Evolutionary conservation across 2,888 invertebrate genomes (phyloP).

Genomic region (Campaea margaritaria): DNA sequence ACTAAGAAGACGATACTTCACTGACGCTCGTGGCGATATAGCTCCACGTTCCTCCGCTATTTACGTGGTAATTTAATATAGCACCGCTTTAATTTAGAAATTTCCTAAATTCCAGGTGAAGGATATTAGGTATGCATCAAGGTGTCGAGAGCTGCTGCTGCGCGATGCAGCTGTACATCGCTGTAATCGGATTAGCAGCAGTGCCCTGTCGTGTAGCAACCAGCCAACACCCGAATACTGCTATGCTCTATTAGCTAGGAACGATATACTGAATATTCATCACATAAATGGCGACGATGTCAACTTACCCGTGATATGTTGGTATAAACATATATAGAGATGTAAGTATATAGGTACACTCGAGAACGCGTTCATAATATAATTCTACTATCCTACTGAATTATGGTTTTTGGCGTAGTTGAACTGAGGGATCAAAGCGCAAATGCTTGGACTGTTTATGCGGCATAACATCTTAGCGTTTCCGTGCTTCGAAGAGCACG

Average conservation of each 20-base stretch:
- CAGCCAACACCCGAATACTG: constrained; percentile 13
- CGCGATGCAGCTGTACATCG: constrained; percentile 54
- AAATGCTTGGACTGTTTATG: too few relatives aligned
- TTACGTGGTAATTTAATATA: constrained; percentile 44
- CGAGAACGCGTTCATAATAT: neutral
- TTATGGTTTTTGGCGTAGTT: too few relatives aligned
- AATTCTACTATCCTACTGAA: too few relatives aligned
- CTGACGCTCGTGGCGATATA: constrained; percentile 19
- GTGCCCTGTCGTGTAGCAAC: constrained; percentile 43
- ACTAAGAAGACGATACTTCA: constrained; percentile 24
- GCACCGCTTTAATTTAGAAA: constrained; percentile 40
- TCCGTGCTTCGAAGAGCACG: too few relatives aligned
- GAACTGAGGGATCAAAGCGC: too few relatives aligned
- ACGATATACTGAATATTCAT: constrained; percentile 15
- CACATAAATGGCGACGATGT: neutral
- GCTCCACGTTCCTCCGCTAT: constrained; percentile 32
- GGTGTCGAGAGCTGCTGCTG: constrained; percentile 47
- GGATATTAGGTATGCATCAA: constrained; percentile 58
- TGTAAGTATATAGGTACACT: neutral
- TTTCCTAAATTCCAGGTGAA: constrained; percentile 48
- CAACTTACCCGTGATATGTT: neutral
- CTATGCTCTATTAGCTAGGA: neutral
- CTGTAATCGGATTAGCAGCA: constrained; percentile 56
- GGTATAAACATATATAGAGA: neutral
- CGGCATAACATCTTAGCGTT: too few relatives aligned